Base-by-base conservation (phyloP, 2,888 invertebrate genomes). In the Melangyna quadrimaculata region DNA sequence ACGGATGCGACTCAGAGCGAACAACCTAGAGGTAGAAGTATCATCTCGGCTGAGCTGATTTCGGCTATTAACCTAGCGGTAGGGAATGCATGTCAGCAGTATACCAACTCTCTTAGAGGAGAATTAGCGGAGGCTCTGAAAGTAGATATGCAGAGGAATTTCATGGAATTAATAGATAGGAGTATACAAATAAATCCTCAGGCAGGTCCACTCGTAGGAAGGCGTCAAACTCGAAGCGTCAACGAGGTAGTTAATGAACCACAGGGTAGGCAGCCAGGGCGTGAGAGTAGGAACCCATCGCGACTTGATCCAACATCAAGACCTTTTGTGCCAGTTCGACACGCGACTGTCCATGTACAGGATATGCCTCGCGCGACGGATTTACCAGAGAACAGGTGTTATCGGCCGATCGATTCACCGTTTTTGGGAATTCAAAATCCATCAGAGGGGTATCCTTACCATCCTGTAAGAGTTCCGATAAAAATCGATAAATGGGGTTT, bases 211-310 rank as follows among this genome's bases (percentile, higher is more conserved):
- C n/a, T 7, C 1, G 43, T 43, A 17, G 17, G 6, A 2, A 6
- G 17, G n/a, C 1, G 2, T 12, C n/a, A 6, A 0, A 43, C 43
- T 6, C 7, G 17, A 17, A 2, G 6, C 2, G 17, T n/a, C 2
- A n/a, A n/a, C n/a, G 37, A 14, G 37, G 4, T 40, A 17, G 43
- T 6, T 2, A 6, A 6, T 5, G 43, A 43, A 17, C n/a, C 14
- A 37, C 12, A 1, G 1, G 37, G 37, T 14, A 12, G 12, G 3
- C 12, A 3, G 37, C 12, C 37, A 37, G 37, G 10, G 2, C 3
- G 1, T 1, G 2, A 12, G 14, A 12, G 1, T 3, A 3, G 10
- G 3, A n/a, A n/a, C n/a, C n/a, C n/a, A 2, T n/a, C 17, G 2
- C 43, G 1, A 7, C 17, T 43, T 7, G 17, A 43, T 17, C 43